phyloP scores from a whole-genome alignment of 2,888 invertebrate genomes.

The Aspidiotus destructor region DNA sequence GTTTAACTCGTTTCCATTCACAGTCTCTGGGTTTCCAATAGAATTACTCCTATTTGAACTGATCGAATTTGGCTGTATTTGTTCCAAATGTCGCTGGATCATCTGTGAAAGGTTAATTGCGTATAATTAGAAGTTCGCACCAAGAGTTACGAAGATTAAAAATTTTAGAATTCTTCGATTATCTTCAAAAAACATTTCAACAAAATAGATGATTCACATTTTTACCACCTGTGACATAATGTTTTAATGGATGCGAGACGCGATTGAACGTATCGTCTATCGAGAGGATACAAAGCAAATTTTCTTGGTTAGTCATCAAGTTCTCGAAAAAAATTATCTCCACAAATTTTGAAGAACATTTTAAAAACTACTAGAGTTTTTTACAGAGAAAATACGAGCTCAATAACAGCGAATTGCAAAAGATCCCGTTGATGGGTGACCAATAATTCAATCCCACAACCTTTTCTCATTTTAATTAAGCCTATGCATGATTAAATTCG shows the following conservation, averaged over 20 bases:
- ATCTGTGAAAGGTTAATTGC: conserved; percentile 5
- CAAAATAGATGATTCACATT: too few relatives aligned
- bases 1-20: too few relatives aligned
- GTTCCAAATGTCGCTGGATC: conserved; percentile 27
- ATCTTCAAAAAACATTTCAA: not conserved
- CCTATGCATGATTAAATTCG: not conserved
- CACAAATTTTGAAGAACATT: too few relatives aligned
- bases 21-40: not conserved
- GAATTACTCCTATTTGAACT: not conserved
- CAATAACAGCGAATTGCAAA: not conserved
- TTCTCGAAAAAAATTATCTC: too few relatives aligned
- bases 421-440: too few relatives aligned
- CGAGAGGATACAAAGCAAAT: not conserved
- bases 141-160: too few relatives aligned
- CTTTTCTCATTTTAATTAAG: not conserved
- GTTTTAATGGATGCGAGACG: too few relatives aligned
- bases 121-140: too few relatives aligned
- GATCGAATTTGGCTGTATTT: conserved; percentile 34
- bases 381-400: not conserved
- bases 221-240: not conserved
- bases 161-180: not conserved
- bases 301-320: not conserved
- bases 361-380: not conserved
- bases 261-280: not conserved
- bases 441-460: too few relatives aligned